Percentiles rank a stretch among this genome's conserved stretches.
Evolutionary conservation across 1,140 invertebrate genomes (phyloP).

Genomic region (Trachymyrmex cornetzi): DNA sequence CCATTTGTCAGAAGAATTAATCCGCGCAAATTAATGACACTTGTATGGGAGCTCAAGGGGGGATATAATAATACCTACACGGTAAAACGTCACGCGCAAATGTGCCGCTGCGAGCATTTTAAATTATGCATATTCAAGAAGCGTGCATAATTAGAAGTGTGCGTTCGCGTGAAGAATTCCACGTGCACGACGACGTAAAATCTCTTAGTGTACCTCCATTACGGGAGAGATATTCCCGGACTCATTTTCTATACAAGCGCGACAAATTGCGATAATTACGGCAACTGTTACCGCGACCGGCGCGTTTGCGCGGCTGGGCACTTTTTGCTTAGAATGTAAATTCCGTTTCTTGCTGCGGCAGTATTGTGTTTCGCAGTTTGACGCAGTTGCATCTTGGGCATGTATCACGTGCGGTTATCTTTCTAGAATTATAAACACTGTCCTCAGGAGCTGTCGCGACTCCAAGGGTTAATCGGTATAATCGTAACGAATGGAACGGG

Average conservation of each 20-base stretch:
- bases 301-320: constrained; percentile 10
- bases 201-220: neutral
- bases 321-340: constrained; percentile 42
- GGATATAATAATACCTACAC: constrained; percentile 14
- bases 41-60: constrained; percentile 14
- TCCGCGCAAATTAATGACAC: constrained; percentile 48
- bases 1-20: constrained; percentile 32
- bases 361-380: constrained; percentile 35
- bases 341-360: constrained; percentile 18
- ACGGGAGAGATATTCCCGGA: neutral
- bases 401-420: constrained; percentile 7
- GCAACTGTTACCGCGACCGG: constrained; percentile 1
- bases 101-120: constrained; percentile 27
- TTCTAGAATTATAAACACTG: constrained; percentile 8
- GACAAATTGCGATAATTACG: constrained; percentile 42
- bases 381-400: constrained; percentile 5
- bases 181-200: constrained; percentile 16
- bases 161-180: neutral
- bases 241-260: constrained; percentile 15
- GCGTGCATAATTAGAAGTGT: constrained; percentile 49
- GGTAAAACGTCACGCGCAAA: neutral
- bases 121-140: constrained; percentile 57
- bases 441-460: neutral
- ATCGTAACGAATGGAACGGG: neutral
- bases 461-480: constrained; percentile 20